These are phyloP conservation scores for Clinocottus analis DNA, from an alignment of 2,113 vertebrate species.

Conservation along the genomic window DNA sequence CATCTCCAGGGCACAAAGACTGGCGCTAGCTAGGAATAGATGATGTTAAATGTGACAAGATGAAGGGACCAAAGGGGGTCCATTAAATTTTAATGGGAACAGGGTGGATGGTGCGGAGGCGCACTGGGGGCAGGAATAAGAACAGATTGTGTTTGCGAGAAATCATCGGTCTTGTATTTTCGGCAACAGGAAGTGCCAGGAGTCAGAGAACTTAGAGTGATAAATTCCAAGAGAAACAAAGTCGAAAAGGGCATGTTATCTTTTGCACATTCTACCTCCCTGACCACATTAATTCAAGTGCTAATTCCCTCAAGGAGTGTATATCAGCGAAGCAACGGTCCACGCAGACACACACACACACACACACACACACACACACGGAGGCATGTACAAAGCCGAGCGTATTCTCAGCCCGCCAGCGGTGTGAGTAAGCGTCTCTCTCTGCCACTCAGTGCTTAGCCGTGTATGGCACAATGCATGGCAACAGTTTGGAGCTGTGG, in stretches of 20 bases:
- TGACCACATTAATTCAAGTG: slow-evolving; percentile 53
- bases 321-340: slow-evolving; percentile 45
- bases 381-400: slow-evolving; percentile 34
- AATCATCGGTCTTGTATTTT: slow-evolving; percentile 55
- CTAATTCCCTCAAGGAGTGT: slow-evolving; percentile 54
- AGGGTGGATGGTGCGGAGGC: slow-evolving; percentile 33
- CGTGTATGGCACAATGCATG: slow-evolving; percentile 44
- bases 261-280: slow-evolving; percentile 54
- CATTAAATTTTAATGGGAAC: slow-evolving; percentile 73
- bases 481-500: slow-evolving; percentile 50
- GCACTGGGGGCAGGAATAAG: slow-evolving; percentile 44
- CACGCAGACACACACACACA: slow-evolving; percentile 20
- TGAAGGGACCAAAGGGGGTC: slow-evolving; percentile 58
- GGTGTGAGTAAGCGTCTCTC: slow-evolving; percentile 60
- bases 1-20: slow-evolving; percentile 58
- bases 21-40: slow-evolving; percentile 48
- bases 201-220: slow-evolving; percentile 52
- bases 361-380: slow-evolving; percentile 26
- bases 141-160: slow-evolving; percentile 57
- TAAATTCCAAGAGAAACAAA: slow-evolving; percentile 62
- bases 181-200: slow-evolving; percentile 48
- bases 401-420: slow-evolving; percentile 57
- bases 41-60: slow-evolving; percentile 69
- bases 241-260: slow-evolving; percentile 58
- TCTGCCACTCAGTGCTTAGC: slow-evolving; percentile 60